Percentiles rank a stretch among this genome's conserved stretches.
These are phyloP conservation scores for Drosophila prosaltans DNA, from an alignment of 1,140 invertebrate species.

Conservation along the genomic window DNA sequence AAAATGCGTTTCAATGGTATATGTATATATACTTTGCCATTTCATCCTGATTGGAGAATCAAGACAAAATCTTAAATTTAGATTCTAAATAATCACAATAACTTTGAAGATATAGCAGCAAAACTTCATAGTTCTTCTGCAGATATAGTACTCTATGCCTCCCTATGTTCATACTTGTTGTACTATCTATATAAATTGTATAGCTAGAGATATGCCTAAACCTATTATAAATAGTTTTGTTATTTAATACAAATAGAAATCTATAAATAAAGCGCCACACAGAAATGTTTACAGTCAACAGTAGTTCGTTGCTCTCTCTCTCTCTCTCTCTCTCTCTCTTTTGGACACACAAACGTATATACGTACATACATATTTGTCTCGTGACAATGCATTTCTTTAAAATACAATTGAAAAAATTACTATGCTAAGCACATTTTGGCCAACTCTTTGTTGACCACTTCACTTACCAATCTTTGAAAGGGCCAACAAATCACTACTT, in stretches of 20 bases:
- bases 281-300: neutral
- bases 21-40: no score
- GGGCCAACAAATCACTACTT: conserved; percentile 25
- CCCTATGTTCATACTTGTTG: no score
- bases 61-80: no score
- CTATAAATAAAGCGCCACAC: neutral
- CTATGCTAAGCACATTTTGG: conserved; percentile 38
- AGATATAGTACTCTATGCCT: neutral
- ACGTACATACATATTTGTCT: conserved; percentile 1
- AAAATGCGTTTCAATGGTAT: no score
- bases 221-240: neutral
- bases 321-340: neutral
- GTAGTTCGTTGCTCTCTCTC: neutral
- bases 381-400: conserved; percentile 60
- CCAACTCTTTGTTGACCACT: conserved; percentile 2
- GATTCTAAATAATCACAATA: no score
- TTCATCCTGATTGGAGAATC: no score
- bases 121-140: no score
- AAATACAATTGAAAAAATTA: conserved; percentile 38
- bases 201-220: neutral
- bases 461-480: conserved; percentile 18
- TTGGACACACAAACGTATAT: no score
- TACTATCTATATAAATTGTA: neutral
- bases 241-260: neutral
- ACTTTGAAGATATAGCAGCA: no score